Base-by-base conservation (phyloP, 23 tunicate species). In the Trididemnum clinides region DNA sequence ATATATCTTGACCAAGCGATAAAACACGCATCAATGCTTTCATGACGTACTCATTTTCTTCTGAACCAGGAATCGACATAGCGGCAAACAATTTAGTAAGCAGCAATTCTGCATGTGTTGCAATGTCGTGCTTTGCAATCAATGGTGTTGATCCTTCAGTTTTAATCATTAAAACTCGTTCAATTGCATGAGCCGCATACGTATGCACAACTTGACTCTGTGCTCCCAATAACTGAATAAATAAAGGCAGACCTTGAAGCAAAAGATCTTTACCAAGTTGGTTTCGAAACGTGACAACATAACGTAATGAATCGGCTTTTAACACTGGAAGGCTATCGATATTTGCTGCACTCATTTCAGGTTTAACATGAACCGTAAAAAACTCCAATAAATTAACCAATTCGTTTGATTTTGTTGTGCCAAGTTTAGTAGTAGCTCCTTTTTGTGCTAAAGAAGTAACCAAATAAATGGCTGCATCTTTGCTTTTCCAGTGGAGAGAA, bases 361-460 rank as follows among this genome's bases (percentile, higher is more conserved):
- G 76, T 6, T 85, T 19, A 83, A 94, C 91, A 64, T 94, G 90
- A 18, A 58, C 34, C 20, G 37, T 35, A 62, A 80, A 94, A 69
- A 94, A 94, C 39, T 94, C 85, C 65, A 78, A 57, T 6, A 89
- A 54, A 49, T 94, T 86, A 64, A 94, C 98, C 1, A 94, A 70
- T 82, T 94, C 90, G 63, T 92, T 94, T 0, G 95, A 73, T 50
- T 90, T 71, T 6, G 99, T 95, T 7, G 95, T 87, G 28, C 99
- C 99, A 0, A 80, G 87, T 62, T 87, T 90, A 0, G 91, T 82
- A 7, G 99, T 95, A 10, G 95, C 71, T 38, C 95, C 95, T 78
- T 95, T 90, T 83, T 95, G 95, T 23, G 95, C 99, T 26, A 95
- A 39, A 0, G 99, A 95, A 1, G 99, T 90, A 7, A 95, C 99